Evolutionary conservation across 2,113 vertebrate species (phyloP).

Genomic region (Gavialis gangeticus): DNA sequence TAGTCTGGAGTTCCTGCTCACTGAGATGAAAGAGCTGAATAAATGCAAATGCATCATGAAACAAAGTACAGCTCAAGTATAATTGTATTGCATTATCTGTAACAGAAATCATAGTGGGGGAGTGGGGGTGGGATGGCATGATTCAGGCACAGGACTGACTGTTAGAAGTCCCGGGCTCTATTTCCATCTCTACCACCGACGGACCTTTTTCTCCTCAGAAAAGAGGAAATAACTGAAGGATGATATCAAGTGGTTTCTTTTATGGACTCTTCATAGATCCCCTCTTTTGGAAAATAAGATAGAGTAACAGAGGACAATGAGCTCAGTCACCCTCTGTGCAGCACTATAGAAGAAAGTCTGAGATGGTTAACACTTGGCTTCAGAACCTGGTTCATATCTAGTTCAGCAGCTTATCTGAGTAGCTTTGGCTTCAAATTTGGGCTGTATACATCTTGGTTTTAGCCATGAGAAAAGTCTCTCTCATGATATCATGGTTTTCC

Average conservation of each 20-base stretch:
- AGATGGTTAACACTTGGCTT: neutral
- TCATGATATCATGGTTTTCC: neutral
- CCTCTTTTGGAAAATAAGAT: neutral
- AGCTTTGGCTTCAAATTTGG: conserved; percentile 2
- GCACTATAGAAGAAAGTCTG: neutral
- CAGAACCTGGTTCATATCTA: neutral
- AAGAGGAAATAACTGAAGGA: accelerated
- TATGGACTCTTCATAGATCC: neutral
- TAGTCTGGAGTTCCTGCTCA: no score
- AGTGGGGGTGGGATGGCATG: neutral
- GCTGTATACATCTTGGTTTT: neutral
- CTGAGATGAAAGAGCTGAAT: no score
- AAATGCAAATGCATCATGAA: no score
- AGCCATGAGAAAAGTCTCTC: neutral
- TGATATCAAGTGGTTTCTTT: neutral
- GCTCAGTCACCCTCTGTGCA: neutral
- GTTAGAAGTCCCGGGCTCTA: no score
- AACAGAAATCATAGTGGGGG: no score
- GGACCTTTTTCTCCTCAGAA: neutral
- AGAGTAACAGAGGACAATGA: neutral
- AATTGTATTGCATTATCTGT: no score
- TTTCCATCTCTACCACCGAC: no score
- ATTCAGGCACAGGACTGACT: neutral
- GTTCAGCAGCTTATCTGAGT: neutral
- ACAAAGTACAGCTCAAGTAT: no score